A percentile compares a stretch with the other conserved stretches of the same genome.
phyloP scores from a whole-genome alignment of 2,113 vertebrate genomes.

The Pteruthius melanotis region DNA sequence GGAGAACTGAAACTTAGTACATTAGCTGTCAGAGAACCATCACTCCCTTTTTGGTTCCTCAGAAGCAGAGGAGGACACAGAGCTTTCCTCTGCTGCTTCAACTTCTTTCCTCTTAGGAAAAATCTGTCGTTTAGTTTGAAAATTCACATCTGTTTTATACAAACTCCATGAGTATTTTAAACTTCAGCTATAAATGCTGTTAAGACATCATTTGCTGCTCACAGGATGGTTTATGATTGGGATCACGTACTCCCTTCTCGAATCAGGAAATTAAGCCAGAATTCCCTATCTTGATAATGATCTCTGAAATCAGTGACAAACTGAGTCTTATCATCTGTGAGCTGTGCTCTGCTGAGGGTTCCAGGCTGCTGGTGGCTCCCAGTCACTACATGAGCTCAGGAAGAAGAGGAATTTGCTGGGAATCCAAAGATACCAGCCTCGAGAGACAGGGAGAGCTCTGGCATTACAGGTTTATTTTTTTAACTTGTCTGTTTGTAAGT shows the following conservation, averaged over 20 bases:
- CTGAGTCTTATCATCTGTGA: background rate
- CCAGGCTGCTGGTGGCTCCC: background rate
- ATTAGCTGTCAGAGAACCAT: background rate
- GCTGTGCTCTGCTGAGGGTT: background rate
- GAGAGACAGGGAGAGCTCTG: background rate
- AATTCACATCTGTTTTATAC: constrained; percentile 54
- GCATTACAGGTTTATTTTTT: background rate
- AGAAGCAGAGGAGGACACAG: background rate
- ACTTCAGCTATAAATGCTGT: constrained; percentile 3
- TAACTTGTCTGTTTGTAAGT: background rate
- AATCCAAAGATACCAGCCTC: background rate
- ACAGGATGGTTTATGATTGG: constrained; percentile 33
- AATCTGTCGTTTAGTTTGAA: constrained; percentile 43
- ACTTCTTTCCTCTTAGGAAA: background rate
- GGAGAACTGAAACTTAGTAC: background rate
- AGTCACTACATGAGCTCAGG: background rate
- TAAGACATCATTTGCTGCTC: constrained; percentile 15
- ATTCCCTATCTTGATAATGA: background rate
- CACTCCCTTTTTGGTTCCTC: background rate
- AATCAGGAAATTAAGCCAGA: constrained; percentile 22
- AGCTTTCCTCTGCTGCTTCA: background rate
- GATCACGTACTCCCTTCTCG: constrained; percentile 34
- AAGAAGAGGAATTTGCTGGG: background rate
- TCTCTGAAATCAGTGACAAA: background rate
- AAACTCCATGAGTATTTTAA: constrained; percentile 23